phyloP scores from a whole-genome alignment of 2,888 invertebrate genomes.

The Entomobrya proxima region DNA sequence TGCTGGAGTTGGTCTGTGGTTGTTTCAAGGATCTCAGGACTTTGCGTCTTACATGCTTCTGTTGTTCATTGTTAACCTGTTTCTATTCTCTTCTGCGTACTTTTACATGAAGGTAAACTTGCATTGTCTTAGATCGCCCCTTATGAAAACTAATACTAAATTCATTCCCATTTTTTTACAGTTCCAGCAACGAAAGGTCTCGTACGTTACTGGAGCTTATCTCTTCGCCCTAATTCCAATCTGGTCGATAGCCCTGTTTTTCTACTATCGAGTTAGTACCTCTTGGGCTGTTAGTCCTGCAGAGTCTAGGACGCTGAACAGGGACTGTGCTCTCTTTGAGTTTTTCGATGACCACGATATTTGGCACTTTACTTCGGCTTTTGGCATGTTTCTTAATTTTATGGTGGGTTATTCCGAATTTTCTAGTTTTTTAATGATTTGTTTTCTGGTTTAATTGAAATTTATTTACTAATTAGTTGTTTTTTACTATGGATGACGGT shows the following conservation, averaged over 20 bases:
- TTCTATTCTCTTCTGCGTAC: not conserved
- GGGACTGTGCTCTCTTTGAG: slow-evolving; percentile 80
- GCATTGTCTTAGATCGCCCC: not conserved
- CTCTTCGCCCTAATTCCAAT: slow-evolving; percentile 70
- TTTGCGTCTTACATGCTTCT: not conserved
- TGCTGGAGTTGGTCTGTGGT: not conserved
- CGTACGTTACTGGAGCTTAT: slow-evolving; percentile 81
- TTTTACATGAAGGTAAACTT: slow-evolving; percentile 8
- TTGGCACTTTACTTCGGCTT: not conserved
- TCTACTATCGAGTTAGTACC: slow-evolving; percentile 76
- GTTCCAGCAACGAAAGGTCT: not conserved
- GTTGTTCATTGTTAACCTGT: not conserved
- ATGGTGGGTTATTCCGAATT: not conserved
- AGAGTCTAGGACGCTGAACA: slow-evolving; percentile 85
- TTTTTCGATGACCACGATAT: slow-evolving; percentile 11
- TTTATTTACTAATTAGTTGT: no score
- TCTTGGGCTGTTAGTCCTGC: slow-evolving; percentile 83
- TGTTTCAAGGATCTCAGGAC: not conserved
- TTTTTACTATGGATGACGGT: no score
- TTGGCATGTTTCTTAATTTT: slow-evolving; percentile 1
- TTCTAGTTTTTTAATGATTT: no score
- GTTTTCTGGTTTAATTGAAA: no score
- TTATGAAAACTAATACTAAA: not conserved
- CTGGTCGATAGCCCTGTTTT: slow-evolving; percentile 82
- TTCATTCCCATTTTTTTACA: slow-evolving; percentile 33